Conservation (phyloP, 2,113 vertebrate species). For the Lepus europaeus region DNA sequence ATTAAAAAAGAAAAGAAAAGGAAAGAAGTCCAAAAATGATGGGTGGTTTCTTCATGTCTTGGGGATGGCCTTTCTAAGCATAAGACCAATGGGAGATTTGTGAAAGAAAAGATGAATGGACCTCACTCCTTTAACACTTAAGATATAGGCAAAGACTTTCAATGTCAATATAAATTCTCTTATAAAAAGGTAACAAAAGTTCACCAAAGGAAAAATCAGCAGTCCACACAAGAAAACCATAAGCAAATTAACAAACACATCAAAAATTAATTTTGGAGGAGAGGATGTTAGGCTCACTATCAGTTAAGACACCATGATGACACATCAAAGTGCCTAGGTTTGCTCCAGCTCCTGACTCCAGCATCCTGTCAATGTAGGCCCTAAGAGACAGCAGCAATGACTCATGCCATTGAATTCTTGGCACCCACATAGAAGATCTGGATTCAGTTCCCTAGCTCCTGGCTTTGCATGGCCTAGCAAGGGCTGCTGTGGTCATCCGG, state of each 20-base stretch:
- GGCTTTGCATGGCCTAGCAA: too few species aligned
- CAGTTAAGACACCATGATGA: too few species aligned
- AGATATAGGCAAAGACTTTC: not conserved
- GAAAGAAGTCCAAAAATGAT: not conserved
- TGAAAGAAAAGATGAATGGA: conserved; percentile 37
- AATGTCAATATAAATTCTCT: not conserved
- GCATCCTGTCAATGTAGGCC: too few species aligned
- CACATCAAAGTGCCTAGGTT: too few species aligned
- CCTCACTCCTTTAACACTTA: not conserved
- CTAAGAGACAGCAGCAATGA: too few species aligned
- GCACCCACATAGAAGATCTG: too few species aligned
- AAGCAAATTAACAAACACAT: not conserved
- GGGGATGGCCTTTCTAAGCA: not conserved
- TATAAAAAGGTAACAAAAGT: not conserved
- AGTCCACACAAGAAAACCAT: not conserved
- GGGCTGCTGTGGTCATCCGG: too few species aligned
- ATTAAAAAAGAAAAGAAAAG: too few species aligned
- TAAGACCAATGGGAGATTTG: not conserved
- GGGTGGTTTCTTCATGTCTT: not conserved
- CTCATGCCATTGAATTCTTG: too few species aligned
- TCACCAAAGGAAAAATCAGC: not conserved
- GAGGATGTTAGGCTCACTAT: too few species aligned
- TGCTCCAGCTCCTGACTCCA: too few species aligned
- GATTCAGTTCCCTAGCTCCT: too few species aligned
- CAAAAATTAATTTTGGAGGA: not conserved